Percentiles rank a stretch among this genome's conserved stretches.
These are phyloP conservation scores for Tetramorium alpestre DNA, from an alignment of 1,140 invertebrate genomes.

Conservation along the genomic window DNA sequence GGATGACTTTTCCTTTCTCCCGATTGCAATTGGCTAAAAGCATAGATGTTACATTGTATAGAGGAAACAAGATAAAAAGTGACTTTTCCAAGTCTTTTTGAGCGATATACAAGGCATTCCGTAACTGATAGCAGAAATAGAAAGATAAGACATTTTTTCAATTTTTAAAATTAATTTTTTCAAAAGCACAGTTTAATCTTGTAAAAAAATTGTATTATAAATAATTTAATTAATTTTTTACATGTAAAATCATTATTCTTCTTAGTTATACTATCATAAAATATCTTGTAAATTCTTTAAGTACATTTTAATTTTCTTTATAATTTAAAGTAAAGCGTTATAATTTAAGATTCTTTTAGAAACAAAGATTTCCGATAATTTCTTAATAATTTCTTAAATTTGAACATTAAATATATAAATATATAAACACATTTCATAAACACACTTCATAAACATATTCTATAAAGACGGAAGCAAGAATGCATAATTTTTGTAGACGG, in stretches of 20 bases:
- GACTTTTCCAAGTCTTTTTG: slow-evolving; percentile 8
- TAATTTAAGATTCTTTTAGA: neutral
- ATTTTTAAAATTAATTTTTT: neutral
- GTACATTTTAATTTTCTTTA: neutral
- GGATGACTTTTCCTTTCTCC: slow-evolving; percentile 46
- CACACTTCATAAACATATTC: neutral
- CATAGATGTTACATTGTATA: slow-evolving; percentile 39
- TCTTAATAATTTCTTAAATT: neutral
- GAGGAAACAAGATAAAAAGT: slow-evolving; percentile 19
- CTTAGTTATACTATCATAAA: neutral
- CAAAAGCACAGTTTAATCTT: neutral
- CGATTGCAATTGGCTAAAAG: slow-evolving; percentile 58
- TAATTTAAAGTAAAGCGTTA: neutral
- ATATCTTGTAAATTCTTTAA: neutral
- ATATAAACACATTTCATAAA: neutral
- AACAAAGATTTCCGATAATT: neutral
- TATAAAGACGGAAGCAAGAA: neutral
- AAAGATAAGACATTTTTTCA: neutral
- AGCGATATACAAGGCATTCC: neutral
- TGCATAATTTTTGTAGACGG: slow-evolving; percentile 50
- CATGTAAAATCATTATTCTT: neutral
- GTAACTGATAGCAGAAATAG: neutral
- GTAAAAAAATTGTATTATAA: neutral
- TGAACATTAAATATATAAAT: neutral
- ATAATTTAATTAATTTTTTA: neutral